Base-by-base conservation (phyloP, 2,797 vertebrate genomes). In the Prunella strophiata region DNA sequence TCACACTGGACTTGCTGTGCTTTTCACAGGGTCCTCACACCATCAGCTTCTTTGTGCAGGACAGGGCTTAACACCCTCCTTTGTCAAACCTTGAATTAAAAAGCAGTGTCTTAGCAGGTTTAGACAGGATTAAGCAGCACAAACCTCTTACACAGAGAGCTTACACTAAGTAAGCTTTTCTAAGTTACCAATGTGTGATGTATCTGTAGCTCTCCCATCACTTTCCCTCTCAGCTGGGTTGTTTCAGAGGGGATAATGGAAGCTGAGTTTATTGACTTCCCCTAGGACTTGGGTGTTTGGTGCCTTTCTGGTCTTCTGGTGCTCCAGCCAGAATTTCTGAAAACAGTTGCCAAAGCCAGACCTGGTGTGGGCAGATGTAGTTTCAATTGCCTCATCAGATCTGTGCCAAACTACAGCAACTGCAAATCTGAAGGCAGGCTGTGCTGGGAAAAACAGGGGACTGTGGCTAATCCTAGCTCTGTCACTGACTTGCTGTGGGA, bases 31-130 rank as follows among this genome's bases (percentile, higher is more conserved):
- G 30, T 55, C 50, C 74, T 77, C 13, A 16, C 38, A 10, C 50
- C 1, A 0, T 74, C 75, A 81, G 47, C 43, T 76, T 51, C 87
- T 86, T 81, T 47, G 59, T 76, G 42, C 55, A n/a, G 79, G 62
- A 23, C 9, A 13, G 76, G 45, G 63, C n/a, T 88, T 91, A 92
- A 78, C 89, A 47, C 48, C 45, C 70, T 91, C 52, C 55, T 57
- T 66, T 82, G 79, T 84, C 79, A 86, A 95, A 88, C 55, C 66
- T 63, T 76, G 87, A 75, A 73, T 94, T 93, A 86, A 93, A 91
- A 93, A 92, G 63, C 51, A 58, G 34, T 88, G 68, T 86, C 50
- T 96, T 92, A 96, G 88, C 77, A 91, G 74, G 70, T 51, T 96
- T 95, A 95, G 74, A 34, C 22, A 29, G 74, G 77, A 96, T 93